Evolutionary conservation across 1,140 invertebrate genomes (phyloP).

Genomic region (Drosophila grimshawi): DNA sequence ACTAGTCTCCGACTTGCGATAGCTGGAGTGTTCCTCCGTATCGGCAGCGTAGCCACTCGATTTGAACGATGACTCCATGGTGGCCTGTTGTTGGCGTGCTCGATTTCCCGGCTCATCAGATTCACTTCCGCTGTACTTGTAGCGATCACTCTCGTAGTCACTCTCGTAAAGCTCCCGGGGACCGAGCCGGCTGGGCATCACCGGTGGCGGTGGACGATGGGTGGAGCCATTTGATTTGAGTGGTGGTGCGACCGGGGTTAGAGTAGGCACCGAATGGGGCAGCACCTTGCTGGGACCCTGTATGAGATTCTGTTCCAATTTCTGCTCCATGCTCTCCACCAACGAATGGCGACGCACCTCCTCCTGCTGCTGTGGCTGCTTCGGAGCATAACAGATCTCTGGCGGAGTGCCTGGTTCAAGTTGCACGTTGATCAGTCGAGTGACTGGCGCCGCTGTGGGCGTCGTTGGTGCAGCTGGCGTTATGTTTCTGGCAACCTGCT

Average conservation of each 20-base stretch:
- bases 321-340: slow-evolving; percentile 87
- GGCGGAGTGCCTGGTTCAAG: slow-evolving; percentile 88
- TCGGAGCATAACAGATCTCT: slow-evolving; percentile 87
- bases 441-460: slow-evolving; percentile 32
- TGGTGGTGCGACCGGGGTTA: slow-evolving; percentile 50
- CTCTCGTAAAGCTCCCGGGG: slow-evolving; percentile 86
- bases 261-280: slow-evolving; percentile 85
- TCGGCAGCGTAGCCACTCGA: slow-evolving; percentile 90
- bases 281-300: slow-evolving; percentile 86
- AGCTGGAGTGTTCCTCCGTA: slow-evolving; percentile 87
- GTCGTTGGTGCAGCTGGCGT: slow-evolving; percentile 84
- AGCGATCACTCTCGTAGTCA: slow-evolving; percentile 91
- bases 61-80: slow-evolving; percentile 69
- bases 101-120: slow-evolving; percentile 87
- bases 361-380: slow-evolving; percentile 81
- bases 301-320: slow-evolving; percentile 86
- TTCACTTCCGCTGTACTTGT: slow-evolving; percentile 88
- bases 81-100: slow-evolving; percentile 85
- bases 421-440: slow-evolving; percentile 82
- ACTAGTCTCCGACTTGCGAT: slow-evolving; percentile 75
- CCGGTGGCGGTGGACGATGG: slow-evolving; percentile 85
- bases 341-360: slow-evolving; percentile 85
- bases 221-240: slow-evolving; percentile 27
- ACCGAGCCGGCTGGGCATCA: slow-evolving; percentile 87
- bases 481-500: slow-evolving; percentile 82